Evolutionary conservation across 2,113 vertebrate genomes (phyloP), one percentile per base, ranked within the genome.

Genomic region (Vidua macroura): DNA sequence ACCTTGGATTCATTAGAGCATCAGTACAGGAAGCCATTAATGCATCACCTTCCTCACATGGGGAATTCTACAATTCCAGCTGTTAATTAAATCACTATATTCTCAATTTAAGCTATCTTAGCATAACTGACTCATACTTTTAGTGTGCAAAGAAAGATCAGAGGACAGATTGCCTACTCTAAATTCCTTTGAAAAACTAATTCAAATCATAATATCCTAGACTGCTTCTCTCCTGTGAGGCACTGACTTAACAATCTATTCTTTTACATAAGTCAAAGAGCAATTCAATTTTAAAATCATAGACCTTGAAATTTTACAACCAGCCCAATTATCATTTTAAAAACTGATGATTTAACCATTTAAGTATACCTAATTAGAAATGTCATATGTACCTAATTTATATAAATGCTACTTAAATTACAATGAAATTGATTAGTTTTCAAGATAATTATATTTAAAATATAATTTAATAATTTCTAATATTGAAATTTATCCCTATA

Each of bases 231-330:
- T 95, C 92, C 88, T 93, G 90, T 84, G 85, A 96, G 90, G 92
- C 73, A 82, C 83, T 72, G 3, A 0, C 83, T 95, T 88, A 93
- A 88, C 92, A 90, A 93, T 79, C 88, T 79, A 88, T 93, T 96
- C 86, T 94, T 96, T 96, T 81, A 81, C 83, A 39, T 75, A 93
- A 95, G 93, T 95, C 95, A 97, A 94, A 96, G 88, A 93, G 76
- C 93, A 96, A 95, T 93, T 92, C 80, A 90, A 88, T 95, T 95
- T 79, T 86, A 89, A 91, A 96, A 93, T 89, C 93, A 96, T 20
- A 92, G 93, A 87, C 91, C 91, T 89, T 84, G 95, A 96, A 95
- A 94, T 96, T 92, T 94, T 95, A 96, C 95, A 95, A 84, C 81
- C 72, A 80, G 63, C 67, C 35, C 74, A 93, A 96, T 96, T 95